These are phyloP conservation scores for Crocuta crocuta DNA, from an alignment of 2,113 vertebrate species.

Conservation along the genomic window DNA sequence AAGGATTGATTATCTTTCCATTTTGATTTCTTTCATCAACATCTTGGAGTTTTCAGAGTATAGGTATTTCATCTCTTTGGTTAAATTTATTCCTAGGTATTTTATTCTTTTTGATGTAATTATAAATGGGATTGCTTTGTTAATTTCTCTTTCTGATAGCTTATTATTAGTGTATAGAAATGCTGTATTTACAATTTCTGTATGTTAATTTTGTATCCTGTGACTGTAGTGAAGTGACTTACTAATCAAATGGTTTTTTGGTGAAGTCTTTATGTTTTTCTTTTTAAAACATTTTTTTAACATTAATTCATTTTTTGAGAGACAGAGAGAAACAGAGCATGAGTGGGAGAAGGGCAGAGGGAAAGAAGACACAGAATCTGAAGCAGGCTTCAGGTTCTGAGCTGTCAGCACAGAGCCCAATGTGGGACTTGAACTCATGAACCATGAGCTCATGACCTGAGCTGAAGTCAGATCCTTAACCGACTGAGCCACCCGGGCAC, in stretches of 20 bases:
- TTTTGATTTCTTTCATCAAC: not conserved
- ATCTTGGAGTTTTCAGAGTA: not conserved
- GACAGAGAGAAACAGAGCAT: too few species aligned
- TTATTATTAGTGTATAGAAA: not conserved
- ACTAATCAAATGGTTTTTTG: not conserved
- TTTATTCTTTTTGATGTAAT: not conserved
- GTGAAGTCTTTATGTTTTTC: not conserved
- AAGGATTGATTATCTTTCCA: not conserved
- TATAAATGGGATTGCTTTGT: not conserved
- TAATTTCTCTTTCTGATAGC: not conserved
- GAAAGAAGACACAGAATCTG: too few species aligned
- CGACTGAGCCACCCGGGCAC: too few species aligned
- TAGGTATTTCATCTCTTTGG: not conserved
- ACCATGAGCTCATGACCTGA: too few species aligned
- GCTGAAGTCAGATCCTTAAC: too few species aligned
- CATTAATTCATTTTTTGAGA: too few species aligned
- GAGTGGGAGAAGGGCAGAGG: too few species aligned
- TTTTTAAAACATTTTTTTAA: not conserved
- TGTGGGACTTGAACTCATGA: too few species aligned
- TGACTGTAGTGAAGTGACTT: not conserved
- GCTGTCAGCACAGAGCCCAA: too few species aligned
- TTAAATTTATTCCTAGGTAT: not conserved
- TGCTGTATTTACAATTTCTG: not conserved
- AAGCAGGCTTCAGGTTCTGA: too few species aligned
- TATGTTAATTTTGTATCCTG: not conserved